A percentile compares a stretch with the other conserved stretches of the same genome.
phyloP scores from a whole-genome alignment of 2,888 invertebrate species.

The Andricus curvator region DNA sequence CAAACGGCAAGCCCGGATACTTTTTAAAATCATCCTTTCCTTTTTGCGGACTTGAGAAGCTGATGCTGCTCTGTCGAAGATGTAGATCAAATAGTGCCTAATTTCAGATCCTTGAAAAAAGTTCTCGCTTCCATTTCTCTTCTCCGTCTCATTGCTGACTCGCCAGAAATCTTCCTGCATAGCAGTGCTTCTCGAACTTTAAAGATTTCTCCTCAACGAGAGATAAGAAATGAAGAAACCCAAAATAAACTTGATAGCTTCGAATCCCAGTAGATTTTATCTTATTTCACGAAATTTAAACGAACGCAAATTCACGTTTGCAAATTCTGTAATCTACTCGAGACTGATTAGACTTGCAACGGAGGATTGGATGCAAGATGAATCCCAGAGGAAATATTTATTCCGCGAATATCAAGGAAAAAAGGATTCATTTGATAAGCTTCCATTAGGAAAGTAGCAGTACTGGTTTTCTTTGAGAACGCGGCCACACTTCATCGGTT shows the following conservation, averaged over 20 bases:
- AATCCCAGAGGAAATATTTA: neutral
- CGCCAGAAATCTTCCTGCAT: slow-evolving; percentile 7
- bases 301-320: neutral
- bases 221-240: slow-evolving; percentile 9
- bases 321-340: neutral
- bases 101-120: slow-evolving; percentile 15
- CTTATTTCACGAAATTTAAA: neutral
- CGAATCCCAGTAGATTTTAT: neutral
- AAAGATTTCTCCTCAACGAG: neutral
- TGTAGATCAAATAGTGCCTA: slow-evolving; percentile 36
- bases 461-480: slow-evolving; percentile 32
- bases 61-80: neutral
- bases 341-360: neutral
- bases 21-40: neutral
- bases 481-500: slow-evolving; percentile 25
- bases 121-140: slow-evolving; percentile 15
- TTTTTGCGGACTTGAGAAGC: neutral
- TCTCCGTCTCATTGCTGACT: slow-evolving; percentile 27
- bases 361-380: neutral
- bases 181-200: slow-evolving; percentile 10
- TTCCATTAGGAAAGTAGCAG: slow-evolving; percentile 30
- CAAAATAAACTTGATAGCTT: neutral
- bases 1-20: neutral
- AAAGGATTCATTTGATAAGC: slow-evolving; percentile 16
- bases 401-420: neutral